These are phyloP conservation scores for Psittacula derbiana DNA, from an alignment of 2,797 vertebrate species.

Conservation along the genomic window DNA sequence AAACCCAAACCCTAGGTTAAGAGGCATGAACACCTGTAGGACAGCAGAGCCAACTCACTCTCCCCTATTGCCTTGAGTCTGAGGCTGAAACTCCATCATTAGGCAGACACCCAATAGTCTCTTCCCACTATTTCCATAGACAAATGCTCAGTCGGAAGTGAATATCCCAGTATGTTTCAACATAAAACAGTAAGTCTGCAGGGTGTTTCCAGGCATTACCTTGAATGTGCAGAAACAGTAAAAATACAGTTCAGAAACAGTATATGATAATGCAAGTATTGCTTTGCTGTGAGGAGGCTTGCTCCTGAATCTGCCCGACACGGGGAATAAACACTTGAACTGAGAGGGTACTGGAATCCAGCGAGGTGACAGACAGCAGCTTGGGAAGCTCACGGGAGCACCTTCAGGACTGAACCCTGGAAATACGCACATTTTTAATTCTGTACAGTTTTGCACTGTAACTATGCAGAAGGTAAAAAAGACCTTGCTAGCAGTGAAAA, in stretches of 20 bases:
- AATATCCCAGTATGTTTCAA: background rate
- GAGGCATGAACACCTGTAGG: background rate
- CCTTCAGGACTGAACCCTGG: background rate
- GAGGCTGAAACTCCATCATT: background rate
- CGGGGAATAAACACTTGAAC: background rate
- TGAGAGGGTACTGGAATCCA: rapidly evolving
- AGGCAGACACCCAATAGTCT: background rate
- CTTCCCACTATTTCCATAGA: background rate
- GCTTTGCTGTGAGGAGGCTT: background rate
- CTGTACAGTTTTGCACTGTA: background rate
- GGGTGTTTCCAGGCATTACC: background rate
- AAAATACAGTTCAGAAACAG: background rate
- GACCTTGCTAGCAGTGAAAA: background rate
- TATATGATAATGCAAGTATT: rapidly evolving
- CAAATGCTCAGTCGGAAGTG: background rate
- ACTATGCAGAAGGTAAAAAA: background rate
- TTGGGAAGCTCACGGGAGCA: rapidly evolving
- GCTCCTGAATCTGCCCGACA: background rate
- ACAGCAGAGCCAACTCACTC: background rate
- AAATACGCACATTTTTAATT: background rate
- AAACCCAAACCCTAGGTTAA: background rate
- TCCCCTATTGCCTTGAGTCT: background rate
- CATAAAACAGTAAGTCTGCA: background rate
- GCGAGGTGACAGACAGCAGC: background rate
- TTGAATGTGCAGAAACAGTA: background rate